Conservation (phyloP, 1,140 invertebrate genomes). For the Helicoverpa armigera region DNA sequence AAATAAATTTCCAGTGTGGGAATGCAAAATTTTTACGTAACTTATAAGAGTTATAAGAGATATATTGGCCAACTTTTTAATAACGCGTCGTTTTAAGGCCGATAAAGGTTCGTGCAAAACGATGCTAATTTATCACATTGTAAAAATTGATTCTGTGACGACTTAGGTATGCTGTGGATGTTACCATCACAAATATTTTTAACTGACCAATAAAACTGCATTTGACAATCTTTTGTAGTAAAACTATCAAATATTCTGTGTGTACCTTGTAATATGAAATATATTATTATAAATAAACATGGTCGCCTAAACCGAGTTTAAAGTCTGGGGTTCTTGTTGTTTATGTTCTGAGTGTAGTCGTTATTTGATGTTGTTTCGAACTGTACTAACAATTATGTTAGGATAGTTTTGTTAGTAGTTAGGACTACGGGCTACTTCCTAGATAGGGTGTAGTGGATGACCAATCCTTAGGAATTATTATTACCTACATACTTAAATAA, state of each 20-base stretch:
- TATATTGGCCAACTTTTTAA: too few relatives aligned
- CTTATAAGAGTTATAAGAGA: too few relatives aligned
- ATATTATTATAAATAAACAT: too few relatives aligned
- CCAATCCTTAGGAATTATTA: constrained; percentile 1
- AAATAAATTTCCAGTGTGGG: too few relatives aligned
- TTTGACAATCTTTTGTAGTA: too few relatives aligned
- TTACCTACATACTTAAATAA: not conserved
- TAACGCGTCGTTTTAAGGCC: too few relatives aligned
- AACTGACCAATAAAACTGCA: not conserved
- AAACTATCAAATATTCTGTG: too few relatives aligned
- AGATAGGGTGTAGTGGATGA: constrained; percentile 2
- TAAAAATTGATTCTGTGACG: too few relatives aligned
- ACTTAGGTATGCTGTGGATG: not conserved
- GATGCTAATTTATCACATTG: too few relatives aligned
- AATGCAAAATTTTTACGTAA: too few relatives aligned
- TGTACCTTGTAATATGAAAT: too few relatives aligned
- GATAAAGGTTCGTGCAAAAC: too few relatives aligned
- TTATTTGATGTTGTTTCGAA: not conserved
- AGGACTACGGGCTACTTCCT: not conserved
- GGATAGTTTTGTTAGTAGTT: not conserved
- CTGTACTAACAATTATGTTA: not conserved
- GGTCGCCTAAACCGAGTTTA: not conserved
- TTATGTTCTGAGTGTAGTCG: not conserved
- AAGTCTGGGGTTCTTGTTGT: not conserved
- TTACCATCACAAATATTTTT: not conserved